Evolutionary conservation across 2,797 vertebrate species (phyloP).

Genomic region (Valencia hispanica): DNA sequence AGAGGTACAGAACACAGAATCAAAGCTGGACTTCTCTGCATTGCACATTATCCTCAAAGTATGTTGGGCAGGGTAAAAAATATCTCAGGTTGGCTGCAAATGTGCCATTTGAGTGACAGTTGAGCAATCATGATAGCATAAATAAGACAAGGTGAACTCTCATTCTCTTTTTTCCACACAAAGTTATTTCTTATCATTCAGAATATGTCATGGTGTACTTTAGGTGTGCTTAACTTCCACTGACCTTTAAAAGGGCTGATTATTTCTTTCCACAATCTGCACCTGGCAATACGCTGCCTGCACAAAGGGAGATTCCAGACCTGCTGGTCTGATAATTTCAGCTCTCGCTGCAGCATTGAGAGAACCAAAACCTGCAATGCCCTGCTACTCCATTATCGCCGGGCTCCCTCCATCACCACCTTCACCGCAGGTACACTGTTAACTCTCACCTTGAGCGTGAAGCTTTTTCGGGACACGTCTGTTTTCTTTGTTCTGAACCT

Average conservation of each 20-base stretch:
- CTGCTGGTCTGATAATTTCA: conserved; percentile 72
- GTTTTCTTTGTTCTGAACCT: conserved; percentile 18
- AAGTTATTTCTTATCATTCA: conserved; percentile 76
- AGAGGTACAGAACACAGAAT: background rate
- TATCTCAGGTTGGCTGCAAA: conserved; percentile 43
- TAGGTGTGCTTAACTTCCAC: conserved; percentile 77
- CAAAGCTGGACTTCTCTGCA: conserved; percentile 1
- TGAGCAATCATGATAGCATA: conserved; percentile 73
- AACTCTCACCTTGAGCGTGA: conserved; percentile 50
- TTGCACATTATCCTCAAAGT: conserved; percentile 40
- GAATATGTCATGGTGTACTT: conserved; percentile 73
- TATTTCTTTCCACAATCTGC: conserved; percentile 78
- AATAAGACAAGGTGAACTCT: conserved; percentile 78
- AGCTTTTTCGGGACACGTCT: conserved; percentile 23
- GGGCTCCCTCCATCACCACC: conserved; percentile 53
- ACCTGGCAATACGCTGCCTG: conserved; percentile 71
- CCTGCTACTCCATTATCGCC: conserved; percentile 60
- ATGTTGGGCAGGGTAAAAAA: conserved; percentile 8
- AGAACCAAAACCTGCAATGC: conserved; percentile 54
- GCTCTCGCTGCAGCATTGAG: conserved; percentile 45
- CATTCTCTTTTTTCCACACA: conserved; percentile 54
- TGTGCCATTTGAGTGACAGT: conserved; percentile 78
- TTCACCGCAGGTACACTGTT: conserved; percentile 38
- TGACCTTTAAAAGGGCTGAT: conserved; percentile 81
- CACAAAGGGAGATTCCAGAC: conserved; percentile 78